Evolutionary conservation across 1,140 invertebrate species (phyloP).

Genomic region (Panagrolaimus sp.): DNA sequence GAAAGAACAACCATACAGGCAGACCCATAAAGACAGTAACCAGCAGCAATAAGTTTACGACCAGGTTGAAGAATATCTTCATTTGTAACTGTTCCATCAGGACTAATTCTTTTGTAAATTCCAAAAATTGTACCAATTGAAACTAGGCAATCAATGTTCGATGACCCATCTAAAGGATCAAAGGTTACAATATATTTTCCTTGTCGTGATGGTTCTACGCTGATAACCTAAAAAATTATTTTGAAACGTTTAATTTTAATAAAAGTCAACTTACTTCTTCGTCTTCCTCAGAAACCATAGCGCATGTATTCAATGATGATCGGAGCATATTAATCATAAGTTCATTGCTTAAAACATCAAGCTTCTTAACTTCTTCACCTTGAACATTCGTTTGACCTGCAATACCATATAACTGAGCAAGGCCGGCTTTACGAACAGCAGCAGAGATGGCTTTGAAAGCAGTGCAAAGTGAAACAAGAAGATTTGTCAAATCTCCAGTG

Average conservation of each 20-base stretch:
- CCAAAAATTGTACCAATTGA: conserved; percentile 97
- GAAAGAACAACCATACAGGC: conserved; percentile 89
- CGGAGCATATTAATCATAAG: conserved; percentile 96
- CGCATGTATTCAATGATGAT: conserved; percentile 84
- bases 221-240: conserved; percentile 26
- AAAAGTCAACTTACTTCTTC: conserved; percentile 78
- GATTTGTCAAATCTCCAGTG: conserved; percentile 81
- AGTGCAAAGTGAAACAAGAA: conserved; percentile 87
- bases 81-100: conserved; percentile 62
- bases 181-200: conserved; percentile 98
- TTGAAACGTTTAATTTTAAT: conserved; percentile 51
- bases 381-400: conserved; percentile 80
- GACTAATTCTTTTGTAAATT: conserved; percentile 72
- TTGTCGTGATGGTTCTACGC: conserved; percentile 72
- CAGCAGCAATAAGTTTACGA: conserved; percentile 80
- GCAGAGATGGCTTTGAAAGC: conserved; percentile 94
- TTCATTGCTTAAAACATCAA: conserved; percentile 93
- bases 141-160: conserved; percentile 96
- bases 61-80: conserved; percentile 79
- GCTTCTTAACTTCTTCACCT: conserved; percentile 96
- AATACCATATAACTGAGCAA: conserved; percentile 65
- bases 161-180: conserved; percentile 96
- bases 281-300: conserved; percentile 94
- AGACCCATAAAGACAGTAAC: conserved; percentile 90
- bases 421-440: conserved; percentile 91